Evolutionary conservation across 2,888 invertebrate species (phyloP), one percentile per base, ranked within the genome.

Genomic region (Ophion slaviceki): DNA sequence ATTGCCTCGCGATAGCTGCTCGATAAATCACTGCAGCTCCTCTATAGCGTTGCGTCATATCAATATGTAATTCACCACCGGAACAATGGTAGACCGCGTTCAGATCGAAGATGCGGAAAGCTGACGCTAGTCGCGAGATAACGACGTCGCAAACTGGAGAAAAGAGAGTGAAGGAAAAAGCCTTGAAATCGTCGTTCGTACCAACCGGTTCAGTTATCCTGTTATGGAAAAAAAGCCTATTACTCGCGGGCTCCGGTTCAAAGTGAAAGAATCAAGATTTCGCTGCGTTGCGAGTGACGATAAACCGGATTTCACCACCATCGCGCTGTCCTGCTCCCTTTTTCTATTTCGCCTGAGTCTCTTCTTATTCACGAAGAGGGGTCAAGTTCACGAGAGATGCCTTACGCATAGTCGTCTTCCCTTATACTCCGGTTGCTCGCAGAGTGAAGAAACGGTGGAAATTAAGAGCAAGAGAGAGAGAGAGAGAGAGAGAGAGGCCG

Each of bases 261-360:
- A 87, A 87, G 87, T 75, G 71, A 82, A 87, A 82, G 82, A 88
- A 82, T 87, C 84, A 87, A 82, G 85, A 87, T 76, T 84, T 40
- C 45, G 80, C 62, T 40, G 71, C 59, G 70, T 71, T 59, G 78
- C 59, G 32, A 71, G 66, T 40, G 62, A 70, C 47, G 53, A 80
- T 45, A 81, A 86, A 84, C 81, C 84, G 83, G 86, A 84, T 86
- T 86, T 79, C 81, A 81, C 84, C 78, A 80, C 66, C 71, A 20
- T 68, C 47, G 40, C 74, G 53, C 70, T 62, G 66, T 62, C 68
- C 47, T 61, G 47, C 14, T 40, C 40, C 67, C 11, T 36, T 53
- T 28, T 36, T 17, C 66, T 45, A 61, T 40, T 17, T 32, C 20
- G 24, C 8, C 47, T 53, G 67, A 32, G 24, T 78, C 53, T 76